Percentiles rank a stretch among this genome's conserved stretches.
Conservation (phyloP, 2,888 invertebrate genomes). For the Apotomis turbidana region DNA sequence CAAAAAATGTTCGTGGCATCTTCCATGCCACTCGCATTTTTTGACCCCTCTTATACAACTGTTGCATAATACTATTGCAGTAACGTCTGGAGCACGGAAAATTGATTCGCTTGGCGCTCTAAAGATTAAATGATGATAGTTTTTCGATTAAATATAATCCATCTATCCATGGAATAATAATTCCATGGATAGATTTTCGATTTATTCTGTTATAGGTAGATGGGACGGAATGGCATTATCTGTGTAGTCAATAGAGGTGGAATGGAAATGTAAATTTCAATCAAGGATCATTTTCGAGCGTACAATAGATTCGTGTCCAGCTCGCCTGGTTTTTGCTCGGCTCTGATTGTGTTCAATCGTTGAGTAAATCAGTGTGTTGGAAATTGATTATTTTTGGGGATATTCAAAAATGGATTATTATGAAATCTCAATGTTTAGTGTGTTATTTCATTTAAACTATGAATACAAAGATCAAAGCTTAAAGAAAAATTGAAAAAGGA, state of each 20-base stretch:
- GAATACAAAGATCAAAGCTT: no score
- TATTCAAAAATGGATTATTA: not conserved
- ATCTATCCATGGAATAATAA: no score
- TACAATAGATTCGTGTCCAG: not conserved
- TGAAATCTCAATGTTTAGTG: no score
- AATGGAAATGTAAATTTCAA: conserved; percentile 28
- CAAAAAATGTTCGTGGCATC: no score
- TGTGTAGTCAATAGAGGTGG: not conserved
- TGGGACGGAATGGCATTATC: not conserved
- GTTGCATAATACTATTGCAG: no score
- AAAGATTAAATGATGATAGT: no score
- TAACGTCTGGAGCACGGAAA: no score
- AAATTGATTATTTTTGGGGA: conserved; percentile 1
- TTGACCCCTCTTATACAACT: no score
- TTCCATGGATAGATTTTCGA: not conserved
- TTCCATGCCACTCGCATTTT: no score
- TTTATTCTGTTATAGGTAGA: not conserved
- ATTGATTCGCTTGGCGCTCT: no score
- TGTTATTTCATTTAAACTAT: no score
- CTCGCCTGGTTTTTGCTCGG: not conserved
- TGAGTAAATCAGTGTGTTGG: conserved; percentile 10
- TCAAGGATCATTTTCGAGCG: conserved; percentile 1
- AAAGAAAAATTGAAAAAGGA: no score
- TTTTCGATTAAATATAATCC: not conserved
- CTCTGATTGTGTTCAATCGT: conserved; percentile 11